Base-by-base conservation (phyloP, 1,140 invertebrate species). In the Bombus superbus region DNA sequence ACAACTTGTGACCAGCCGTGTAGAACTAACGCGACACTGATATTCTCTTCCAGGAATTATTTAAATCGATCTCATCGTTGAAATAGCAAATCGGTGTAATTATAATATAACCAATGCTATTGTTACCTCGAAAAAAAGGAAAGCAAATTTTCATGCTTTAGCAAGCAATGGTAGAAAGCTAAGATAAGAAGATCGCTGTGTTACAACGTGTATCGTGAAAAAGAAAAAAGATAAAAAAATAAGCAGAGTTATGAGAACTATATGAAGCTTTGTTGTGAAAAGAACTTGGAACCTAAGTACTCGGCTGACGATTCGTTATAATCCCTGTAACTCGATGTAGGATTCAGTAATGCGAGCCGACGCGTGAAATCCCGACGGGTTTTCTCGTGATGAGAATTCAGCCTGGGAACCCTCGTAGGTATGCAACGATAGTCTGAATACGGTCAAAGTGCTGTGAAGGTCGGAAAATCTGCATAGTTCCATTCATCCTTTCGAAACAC, bases 351-450 rank as follows among this genome's bases (percentile, higher is more conserved):
- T 93, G 92, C 92, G 89, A 92, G 89, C 85, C 91, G 92, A 93
- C 92, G 92, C 92, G 92, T 93, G 88, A 93, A 93, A 93, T 93
- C 92, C 92, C 87, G 75, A 86, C 85, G 90, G 90, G 86, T 88
- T 83, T 86, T 68, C 86, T 64, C 72, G 87, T 64, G 83, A 85
- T 81, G 88, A 86, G 83, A 83, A 88, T 83, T 81, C 66, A 75
- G 64, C 79, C 76, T 22, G 85, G 73, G n/a, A 68, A 79, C 76
- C 82, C 81, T 79, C n/a, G 74, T 86, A 74, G 75, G 86, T 72
- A 87, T 73, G 71, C 71, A 71, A 64, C 73, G 64, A 35, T 38
- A 74, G 53, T 77, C 66, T 47, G 38, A 71, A 44, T 71, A 38
- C 64, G 4, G 47, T 8, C 66, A n/a, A 18, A 32, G n/a, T 35